Conservation (phyloP, 2,113 vertebrate species). For the Scortum barcoo region DNA sequence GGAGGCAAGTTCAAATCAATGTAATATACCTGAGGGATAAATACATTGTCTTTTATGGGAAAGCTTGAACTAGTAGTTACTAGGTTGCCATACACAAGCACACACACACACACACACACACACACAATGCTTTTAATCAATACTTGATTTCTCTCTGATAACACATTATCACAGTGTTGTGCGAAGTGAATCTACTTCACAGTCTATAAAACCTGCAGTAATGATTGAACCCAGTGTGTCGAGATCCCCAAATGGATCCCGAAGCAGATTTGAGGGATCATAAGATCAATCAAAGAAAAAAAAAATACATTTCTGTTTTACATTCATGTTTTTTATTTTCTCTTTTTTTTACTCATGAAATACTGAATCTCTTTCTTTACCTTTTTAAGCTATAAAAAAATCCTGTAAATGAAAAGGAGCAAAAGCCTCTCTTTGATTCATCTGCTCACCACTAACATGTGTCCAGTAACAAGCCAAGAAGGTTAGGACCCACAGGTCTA, state of each 20-base stretch:
- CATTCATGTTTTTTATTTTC: no score
- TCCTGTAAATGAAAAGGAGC: background rate
- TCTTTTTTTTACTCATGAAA: background rate
- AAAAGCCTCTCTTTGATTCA: background rate
- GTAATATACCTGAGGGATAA: background rate
- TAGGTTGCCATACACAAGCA: no score
- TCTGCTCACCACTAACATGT: background rate
- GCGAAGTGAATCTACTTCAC: background rate
- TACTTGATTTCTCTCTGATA: background rate
- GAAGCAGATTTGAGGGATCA: background rate
- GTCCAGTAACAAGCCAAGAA: no score
- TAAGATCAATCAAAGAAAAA: background rate
- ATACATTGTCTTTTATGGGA: background rate
- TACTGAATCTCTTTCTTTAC: background rate
- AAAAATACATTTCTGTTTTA: background rate
- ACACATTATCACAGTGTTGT: background rate
- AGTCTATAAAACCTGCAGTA: background rate
- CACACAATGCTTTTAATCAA: background rate
- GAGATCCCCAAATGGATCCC: background rate
- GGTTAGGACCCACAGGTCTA: background rate
- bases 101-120: no score
- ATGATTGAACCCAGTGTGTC: no score
- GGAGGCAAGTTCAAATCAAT: background rate
- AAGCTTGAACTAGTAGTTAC: background rate
- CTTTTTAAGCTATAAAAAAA: background rate